phyloP scores from a whole-genome alignment of 2,113 vertebrate species.

The Saccopteryx bilineata region DNA sequence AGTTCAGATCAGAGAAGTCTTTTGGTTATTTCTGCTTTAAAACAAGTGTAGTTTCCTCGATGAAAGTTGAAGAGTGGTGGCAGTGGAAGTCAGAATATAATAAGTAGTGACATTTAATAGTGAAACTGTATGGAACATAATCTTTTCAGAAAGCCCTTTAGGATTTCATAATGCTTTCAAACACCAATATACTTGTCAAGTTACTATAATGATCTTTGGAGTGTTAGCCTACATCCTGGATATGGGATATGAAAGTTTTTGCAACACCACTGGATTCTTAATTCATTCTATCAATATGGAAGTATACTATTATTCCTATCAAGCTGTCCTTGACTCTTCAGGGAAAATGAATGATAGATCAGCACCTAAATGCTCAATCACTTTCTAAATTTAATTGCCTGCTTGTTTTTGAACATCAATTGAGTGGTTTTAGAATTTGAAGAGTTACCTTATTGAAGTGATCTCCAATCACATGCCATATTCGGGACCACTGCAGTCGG shows the following conservation, averaged over 20 bases:
- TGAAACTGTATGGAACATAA: background rate
- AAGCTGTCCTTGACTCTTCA: background rate
- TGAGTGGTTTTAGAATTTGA: background rate
- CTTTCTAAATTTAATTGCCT: background rate
- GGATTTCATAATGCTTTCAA: background rate
- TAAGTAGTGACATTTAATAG: background rate
- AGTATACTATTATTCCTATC: background rate
- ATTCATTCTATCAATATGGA: background rate
- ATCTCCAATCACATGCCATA: constrained; percentile 99
- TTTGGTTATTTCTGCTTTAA: constrained; percentile 39
- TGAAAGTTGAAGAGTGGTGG: background rate
- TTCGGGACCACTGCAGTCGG: constrained; percentile 97
- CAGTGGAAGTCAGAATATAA: background rate
- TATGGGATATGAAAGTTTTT: background rate
- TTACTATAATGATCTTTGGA: background rate
- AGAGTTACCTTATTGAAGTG: constrained; percentile 97
- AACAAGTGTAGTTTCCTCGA: constrained; percentile 33
- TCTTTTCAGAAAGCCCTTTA: background rate
- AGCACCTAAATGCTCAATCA: background rate
- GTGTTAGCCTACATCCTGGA: background rate
- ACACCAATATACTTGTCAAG: background rate
- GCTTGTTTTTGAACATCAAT: background rate
- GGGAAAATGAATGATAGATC: background rate
- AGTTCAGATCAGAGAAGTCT: background rate
- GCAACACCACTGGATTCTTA: background rate